Conservation (phyloP, 2,888 invertebrate species). For the Cerastoderma edule region DNA sequence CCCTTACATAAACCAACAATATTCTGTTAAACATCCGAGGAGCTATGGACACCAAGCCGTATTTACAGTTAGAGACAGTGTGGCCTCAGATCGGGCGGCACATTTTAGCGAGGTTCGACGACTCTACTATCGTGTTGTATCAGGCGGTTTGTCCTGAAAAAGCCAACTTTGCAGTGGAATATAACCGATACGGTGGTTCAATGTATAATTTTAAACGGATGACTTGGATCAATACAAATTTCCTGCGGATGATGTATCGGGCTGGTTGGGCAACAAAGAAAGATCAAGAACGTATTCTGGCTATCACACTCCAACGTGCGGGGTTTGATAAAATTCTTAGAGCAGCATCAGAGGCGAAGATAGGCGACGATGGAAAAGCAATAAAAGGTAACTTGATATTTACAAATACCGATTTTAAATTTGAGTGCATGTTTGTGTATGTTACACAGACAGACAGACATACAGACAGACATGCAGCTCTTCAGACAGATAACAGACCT, state of each 20-base stretch:
- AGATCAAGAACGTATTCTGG: slow-evolving; percentile 70
- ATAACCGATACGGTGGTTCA: slow-evolving; percentile 51
- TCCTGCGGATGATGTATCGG: slow-evolving; percentile 79
- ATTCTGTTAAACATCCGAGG: no score
- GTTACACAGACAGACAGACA: no score
- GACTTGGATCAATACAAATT: slow-evolving; percentile 78
- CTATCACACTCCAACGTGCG: slow-evolving; percentile 62
- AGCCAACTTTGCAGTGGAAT: slow-evolving; percentile 61
- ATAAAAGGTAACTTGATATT: not conserved
- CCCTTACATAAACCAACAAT: not conserved
- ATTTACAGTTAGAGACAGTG: slow-evolving; percentile 25
- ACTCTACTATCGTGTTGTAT: slow-evolving; percentile 68
- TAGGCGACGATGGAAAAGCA: not conserved
- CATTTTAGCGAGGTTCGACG: slow-evolving; percentile 70
- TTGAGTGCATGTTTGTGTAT: no score
- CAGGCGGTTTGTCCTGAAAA: slow-evolving; percentile 71
- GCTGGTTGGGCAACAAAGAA: slow-evolving; percentile 71
- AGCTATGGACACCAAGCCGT: not conserved
- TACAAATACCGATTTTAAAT: no score
- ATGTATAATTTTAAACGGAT: slow-evolving; percentile 67
- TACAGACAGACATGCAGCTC: no score
- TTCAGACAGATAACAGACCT: no score
- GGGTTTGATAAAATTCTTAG: slow-evolving; percentile 70
- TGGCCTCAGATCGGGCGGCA: slow-evolving; percentile 70
- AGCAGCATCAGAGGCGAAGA: slow-evolving; percentile 45